These are phyloP conservation scores for Mormyrus lacerda DNA, from an alignment of 2,113 vertebrate species.

Conservation along the genomic window DNA sequence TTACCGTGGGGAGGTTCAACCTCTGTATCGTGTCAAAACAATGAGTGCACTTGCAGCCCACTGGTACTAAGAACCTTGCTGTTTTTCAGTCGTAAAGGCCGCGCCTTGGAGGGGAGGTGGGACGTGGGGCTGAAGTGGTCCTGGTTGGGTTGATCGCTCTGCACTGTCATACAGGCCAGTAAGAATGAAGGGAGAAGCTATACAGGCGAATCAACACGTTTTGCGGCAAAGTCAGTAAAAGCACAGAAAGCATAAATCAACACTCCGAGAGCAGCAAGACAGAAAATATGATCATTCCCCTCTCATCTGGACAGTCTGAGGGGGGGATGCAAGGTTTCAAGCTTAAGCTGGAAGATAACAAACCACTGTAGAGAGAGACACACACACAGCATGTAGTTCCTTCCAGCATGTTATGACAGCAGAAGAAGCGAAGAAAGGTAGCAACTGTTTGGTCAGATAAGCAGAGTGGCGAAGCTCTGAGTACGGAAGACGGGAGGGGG, in stretches of 20 bases:
- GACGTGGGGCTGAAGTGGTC: neutral
- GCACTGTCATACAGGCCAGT: neutral
- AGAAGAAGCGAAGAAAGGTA: neutral
- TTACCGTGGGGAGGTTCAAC: neutral
- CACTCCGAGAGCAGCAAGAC: neutral
- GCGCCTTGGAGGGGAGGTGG: neutral
- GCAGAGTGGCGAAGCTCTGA: neutral
- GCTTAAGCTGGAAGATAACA: neutral
- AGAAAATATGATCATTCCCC: neutral
- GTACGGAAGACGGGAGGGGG: neutral
- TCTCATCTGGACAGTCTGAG: neutral
- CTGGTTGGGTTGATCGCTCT: neutral
- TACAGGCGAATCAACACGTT: neutral
- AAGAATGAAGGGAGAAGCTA: neutral
- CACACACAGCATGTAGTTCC: neutral
- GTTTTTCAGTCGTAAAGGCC: neutral
- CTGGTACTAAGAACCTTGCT: neutral
- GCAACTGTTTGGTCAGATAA: neutral
- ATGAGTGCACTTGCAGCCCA: constrained; percentile 27
- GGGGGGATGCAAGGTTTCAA: neutral
- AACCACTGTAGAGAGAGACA: neutral
- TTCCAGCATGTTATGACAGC: neutral
- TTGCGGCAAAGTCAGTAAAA: neutral
- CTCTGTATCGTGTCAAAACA: neutral
- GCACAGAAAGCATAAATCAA: neutral